Base-by-base conservation (phyloP, 2,888 invertebrate species). In the Drepanosiphum platanoidis region DNA sequence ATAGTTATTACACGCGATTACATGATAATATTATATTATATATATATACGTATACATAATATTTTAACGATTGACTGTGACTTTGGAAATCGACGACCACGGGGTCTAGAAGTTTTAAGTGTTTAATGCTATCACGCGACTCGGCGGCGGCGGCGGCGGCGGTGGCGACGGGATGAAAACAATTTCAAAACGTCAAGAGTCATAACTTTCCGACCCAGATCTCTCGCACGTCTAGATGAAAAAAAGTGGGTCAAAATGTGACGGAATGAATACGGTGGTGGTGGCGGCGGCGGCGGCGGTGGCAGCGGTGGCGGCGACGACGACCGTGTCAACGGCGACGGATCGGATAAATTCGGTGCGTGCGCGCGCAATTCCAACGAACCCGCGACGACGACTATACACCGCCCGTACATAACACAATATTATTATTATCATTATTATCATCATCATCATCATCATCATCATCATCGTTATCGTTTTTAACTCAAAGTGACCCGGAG, bases 171-270 rank as follows among this genome's bases (percentile, higher is more conserved):
- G 15, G 66, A 66, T 46, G 66, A 66, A 46, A 79, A 79, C 32
- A 4, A 30, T 80, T 80, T 80, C 27, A 15, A 80, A 80, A 80
- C 52, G 68, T 70, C 68, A 4, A 79, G 32, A 79, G 27, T 64
- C 39, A 66, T 66, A 46, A 66, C 30, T 79, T 66, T 79, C 22
- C 32, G 5, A 32, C n/a, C n/a, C 32, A 22, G 64, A 79, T 8
- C 0, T 22, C 34, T 52, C 11, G 7, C 7, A n/a, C 1, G 34
- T 11, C 13, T 11, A n/a, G 18, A 39, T 4, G 36, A 66, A 42
- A 42, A 70, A 13, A 79, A 79, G 9, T 80, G 34, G 42, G n/a
- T 78, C 64, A 64, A 42, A 79, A 42, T 13, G 32, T 78, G 32
- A 78, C 78, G 66, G 66, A 5, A 78, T 22, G 30, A 78, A 30